These are phyloP conservation scores for Myotis planiceps DNA, from an alignment of 2,797 vertebrate species.

Conservation along the genomic window DNA sequence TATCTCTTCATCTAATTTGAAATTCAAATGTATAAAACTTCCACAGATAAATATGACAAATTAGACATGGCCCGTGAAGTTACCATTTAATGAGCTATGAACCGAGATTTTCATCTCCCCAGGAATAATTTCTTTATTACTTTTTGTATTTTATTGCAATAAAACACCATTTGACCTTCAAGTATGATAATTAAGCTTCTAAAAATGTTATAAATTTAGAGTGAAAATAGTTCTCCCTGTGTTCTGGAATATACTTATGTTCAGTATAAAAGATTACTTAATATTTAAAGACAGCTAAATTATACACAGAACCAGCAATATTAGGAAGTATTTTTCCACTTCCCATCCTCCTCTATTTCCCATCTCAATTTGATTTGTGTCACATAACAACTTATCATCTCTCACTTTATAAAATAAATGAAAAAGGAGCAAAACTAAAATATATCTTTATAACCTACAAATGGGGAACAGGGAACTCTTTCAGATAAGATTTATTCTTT, in stretches of 20 bases:
- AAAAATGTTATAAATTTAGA: constrained; percentile 81
- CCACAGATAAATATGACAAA: constrained; percentile 83
- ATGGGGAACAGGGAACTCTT: background rate
- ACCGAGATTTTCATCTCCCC: constrained; percentile 79
- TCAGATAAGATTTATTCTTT: background rate
- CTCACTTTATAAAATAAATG: background rate
- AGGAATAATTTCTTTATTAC: constrained; percentile 83
- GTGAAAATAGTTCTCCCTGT: constrained; percentile 76
- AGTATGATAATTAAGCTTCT: constrained; percentile 82
- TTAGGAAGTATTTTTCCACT: constrained; percentile 65
- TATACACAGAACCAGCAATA: constrained; percentile 37
- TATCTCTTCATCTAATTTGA: constrained; percentile 84
- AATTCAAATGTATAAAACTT: constrained; percentile 87
- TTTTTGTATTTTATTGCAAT: constrained; percentile 83
- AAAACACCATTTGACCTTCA: constrained; percentile 85
- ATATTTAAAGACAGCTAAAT: constrained; percentile 66
- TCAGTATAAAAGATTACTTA: constrained; percentile 59
- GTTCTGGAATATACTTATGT: constrained; percentile 72
- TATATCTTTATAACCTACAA: constrained; percentile 46
- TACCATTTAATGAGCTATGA: constrained; percentile 85
- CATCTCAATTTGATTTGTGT: constrained; percentile 48
- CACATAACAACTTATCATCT: constrained; percentile 57
- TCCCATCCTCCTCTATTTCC: background rate
- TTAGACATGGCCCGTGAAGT: constrained; percentile 83
- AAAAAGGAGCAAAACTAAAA: constrained; percentile 42